Percentiles rank a stretch among this genome's conserved stretches.
Conservation (phyloP, 2,113 vertebrate species). For the Crotalus helleri region DNA sequence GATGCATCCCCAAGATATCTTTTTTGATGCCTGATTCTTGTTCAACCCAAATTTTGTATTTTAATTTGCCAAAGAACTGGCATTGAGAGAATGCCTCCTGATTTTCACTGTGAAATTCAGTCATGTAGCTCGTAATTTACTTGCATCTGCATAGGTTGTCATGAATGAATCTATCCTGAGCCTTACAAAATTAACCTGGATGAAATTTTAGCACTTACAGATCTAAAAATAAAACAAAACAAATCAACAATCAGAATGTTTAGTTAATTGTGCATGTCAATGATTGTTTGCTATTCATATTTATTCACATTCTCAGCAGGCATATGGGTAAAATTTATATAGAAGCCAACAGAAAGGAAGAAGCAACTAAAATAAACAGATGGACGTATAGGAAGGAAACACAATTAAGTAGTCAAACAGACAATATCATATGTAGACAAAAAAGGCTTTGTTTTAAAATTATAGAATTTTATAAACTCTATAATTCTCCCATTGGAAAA, state of each 20-base stretch:
- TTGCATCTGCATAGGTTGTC: conserved; percentile 4
- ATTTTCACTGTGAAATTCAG: background rate
- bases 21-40: background rate
- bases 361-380: conserved; percentile 69
- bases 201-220: conserved; percentile 25
- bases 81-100: background rate
- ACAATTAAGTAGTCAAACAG: conserved; percentile 64
- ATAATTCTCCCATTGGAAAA: background rate
- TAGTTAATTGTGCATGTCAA: conserved; percentile 53
- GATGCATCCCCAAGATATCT: background rate
- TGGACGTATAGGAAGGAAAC: conserved; percentile 62
- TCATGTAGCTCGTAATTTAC: rapidly evolving
- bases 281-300: conserved; percentile 56
- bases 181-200: conserved; percentile 1
- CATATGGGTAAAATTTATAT: conserved; percentile 63
- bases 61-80: background rate
- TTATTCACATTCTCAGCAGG: conserved; percentile 57
- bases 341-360: conserved; percentile 66
- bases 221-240: conserved; percentile 11
- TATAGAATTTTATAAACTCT: background rate
- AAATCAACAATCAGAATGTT: conserved; percentile 2
- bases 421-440: conserved; percentile 59
- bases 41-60: background rate
- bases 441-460: conserved; percentile 26
- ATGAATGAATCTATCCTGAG: conserved; percentile 24